phyloP scores from a whole-genome alignment of 2,888 invertebrate species.

The Habroteleia sp. region DNA sequence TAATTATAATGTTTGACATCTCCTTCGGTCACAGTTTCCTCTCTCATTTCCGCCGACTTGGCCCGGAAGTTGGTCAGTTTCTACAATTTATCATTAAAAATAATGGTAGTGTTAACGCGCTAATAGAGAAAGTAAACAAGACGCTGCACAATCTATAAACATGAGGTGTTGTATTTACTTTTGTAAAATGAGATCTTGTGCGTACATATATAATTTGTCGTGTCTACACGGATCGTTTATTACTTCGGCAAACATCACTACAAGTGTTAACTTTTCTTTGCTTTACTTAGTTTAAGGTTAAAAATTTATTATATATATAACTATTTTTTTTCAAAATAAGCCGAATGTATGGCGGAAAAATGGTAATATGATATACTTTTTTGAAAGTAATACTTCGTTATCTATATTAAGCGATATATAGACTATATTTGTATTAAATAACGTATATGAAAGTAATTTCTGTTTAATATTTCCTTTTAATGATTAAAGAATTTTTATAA shows the following conservation, averaged over 20 bases:
- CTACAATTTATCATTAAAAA: slow-evolving; percentile 19
- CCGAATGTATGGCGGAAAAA: too few relatives aligned
- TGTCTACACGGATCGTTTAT: slow-evolving; percentile 30
- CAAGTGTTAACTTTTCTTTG: too few relatives aligned
- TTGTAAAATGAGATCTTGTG: slow-evolving; percentile 25
- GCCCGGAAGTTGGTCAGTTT: slow-evolving; percentile 19
- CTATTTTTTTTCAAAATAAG: too few relatives aligned
- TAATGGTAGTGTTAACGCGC: slow-evolving; percentile 6
- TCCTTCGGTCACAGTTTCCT: background rate
- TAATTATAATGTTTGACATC: slow-evolving; percentile 6
- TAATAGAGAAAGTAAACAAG: slow-evolving; percentile 40
- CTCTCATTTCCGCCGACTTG: background rate
- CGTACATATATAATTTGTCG: slow-evolving; percentile 19
- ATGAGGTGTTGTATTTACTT: slow-evolving; percentile 56
- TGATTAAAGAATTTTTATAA: too few relatives aligned
- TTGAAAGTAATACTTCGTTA: slow-evolving; percentile 1
- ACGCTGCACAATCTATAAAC: slow-evolving; percentile 33
- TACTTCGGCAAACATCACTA: slow-evolving; percentile 33
- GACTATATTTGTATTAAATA: too few relatives aligned
- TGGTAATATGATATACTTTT: too few relatives aligned
- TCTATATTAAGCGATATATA: too few relatives aligned
- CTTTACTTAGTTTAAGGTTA: too few relatives aligned
- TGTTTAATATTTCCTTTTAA: too few relatives aligned
- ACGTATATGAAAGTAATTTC: too few relatives aligned
- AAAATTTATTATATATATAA: too few relatives aligned